phyloP scores from a whole-genome alignment of 1,140 invertebrate species.

The Sycobia sp. region DNA sequence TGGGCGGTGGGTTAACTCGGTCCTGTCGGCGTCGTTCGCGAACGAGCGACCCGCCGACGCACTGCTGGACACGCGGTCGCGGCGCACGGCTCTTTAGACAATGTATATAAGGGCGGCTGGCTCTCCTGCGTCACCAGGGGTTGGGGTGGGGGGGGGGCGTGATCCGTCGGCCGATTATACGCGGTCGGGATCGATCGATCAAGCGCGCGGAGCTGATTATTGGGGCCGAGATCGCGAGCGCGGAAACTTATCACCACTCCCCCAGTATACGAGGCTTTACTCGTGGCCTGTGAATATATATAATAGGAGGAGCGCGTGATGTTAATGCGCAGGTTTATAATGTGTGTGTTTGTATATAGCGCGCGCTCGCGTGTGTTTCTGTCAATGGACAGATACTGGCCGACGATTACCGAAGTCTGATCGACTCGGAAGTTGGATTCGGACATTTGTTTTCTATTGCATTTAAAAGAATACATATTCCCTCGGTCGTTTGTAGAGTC shows the following conservation, averaged over 20 bases:
- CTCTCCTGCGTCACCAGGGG: background rate
- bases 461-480: too few relatives aligned
- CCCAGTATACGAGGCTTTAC: too few relatives aligned
- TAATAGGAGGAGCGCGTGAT: too few relatives aligned
- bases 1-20: conserved; percentile 24
- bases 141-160: background rate
- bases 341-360: too few relatives aligned
- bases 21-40: conserved; percentile 3
- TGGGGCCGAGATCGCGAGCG: background rate
- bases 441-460: too few relatives aligned
- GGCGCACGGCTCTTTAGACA: conserved; percentile 15
- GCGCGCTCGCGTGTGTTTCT: too few relatives aligned
- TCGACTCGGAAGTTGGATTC: too few relatives aligned
- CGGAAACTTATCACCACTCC: conserved; percentile 14
- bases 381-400: too few relatives aligned
- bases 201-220: background rate
- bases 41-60: background rate
- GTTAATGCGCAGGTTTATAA: too few relatives aligned
- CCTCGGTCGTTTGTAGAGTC: too few relatives aligned
- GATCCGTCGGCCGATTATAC: conserved; percentile 12
- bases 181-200: conserved; percentile 17
- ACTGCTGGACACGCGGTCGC: background rate
- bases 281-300: too few relatives aligned
- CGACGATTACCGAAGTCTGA: too few relatives aligned
- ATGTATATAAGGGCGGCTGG: conserved; percentile 22